A percentile compares a stretch with the other conserved stretches of the same genome.
Conservation (phyloP, 2,888 invertebrate genomes). For the Clusia tigrina region DNA sequence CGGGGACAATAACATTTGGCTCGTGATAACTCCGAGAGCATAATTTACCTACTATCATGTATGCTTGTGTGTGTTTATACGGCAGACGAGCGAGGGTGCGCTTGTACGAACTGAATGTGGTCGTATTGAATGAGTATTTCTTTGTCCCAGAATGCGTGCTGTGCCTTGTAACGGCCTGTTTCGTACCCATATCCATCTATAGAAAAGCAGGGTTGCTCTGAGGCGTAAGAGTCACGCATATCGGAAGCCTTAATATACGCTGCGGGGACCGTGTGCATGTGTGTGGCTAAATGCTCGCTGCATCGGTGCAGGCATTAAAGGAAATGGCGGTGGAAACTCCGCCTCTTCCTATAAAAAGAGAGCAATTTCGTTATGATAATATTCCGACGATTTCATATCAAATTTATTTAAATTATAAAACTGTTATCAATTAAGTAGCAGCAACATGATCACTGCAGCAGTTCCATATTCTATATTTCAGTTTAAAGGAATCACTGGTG, state of each 20-base stretch:
- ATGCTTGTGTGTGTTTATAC: neutral
- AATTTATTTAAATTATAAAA: neutral
- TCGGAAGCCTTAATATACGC: neutral
- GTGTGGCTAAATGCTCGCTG: slow-evolving; percentile 27
- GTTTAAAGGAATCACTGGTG: neutral
- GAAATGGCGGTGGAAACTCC: slow-evolving; percentile 55
- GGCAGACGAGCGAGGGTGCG: neutral
- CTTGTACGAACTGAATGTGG: neutral
- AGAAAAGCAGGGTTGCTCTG: slow-evolving; percentile 18
- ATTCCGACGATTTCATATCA: neutral
- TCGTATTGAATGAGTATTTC: neutral
- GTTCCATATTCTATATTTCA: neutral
- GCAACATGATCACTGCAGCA: neutral
- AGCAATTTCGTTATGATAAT: no score
- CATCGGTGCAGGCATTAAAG: no score
- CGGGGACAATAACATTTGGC: neutral
- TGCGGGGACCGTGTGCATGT: neutral
- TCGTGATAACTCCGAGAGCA: neutral
- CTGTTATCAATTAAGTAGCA: neutral
- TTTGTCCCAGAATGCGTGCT: neutral
- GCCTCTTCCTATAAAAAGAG: slow-evolving; percentile 39
- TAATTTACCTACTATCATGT: neutral
- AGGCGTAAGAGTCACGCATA: slow-evolving; percentile 24
- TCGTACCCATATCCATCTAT: neutral
- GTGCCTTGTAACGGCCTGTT: slow-evolving; percentile 1